These are phyloP conservation scores for Euthynnus affinis DNA, from an alignment of 2,797 vertebrate genomes.

Conservation along the genomic window DNA sequence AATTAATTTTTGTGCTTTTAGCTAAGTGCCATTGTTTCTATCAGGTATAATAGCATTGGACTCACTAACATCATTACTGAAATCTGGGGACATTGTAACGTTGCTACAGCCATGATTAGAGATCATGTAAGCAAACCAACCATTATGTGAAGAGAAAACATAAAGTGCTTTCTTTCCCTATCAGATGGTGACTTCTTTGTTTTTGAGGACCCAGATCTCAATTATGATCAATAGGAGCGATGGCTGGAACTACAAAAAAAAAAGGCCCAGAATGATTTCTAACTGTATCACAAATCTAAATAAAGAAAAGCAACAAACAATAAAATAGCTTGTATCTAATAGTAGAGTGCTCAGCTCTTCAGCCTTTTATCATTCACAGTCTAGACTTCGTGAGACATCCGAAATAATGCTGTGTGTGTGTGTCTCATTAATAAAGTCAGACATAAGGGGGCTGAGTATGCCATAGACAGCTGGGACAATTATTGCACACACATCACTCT, in stretches of 20 bases:
- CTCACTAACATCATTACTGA: not conserved
- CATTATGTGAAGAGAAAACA: not conserved
- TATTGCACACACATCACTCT: constrained; percentile 42
- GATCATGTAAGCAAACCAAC: not conserved
- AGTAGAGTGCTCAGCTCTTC: not conserved
- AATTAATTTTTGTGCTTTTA: not conserved
- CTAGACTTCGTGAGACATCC: not conserved
- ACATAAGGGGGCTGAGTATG: constrained; percentile 6
- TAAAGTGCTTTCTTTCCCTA: not conserved
- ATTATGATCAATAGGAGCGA: not conserved
- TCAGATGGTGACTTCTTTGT: not conserved
- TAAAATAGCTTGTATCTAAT: constrained; percentile 1
- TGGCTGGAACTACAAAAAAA: not conserved
- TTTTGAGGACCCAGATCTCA: too few relatives aligned
- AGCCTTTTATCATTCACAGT: constrained; percentile 23
- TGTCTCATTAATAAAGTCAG: constrained; percentile 37
- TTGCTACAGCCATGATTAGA: too few relatives aligned
- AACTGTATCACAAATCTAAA: not conserved
- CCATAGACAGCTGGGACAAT: constrained; percentile 36
- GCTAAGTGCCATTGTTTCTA: not conserved
- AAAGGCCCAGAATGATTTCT: not conserved
- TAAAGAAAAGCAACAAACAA: not conserved
- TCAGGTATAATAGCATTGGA: not conserved
- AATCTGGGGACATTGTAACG: not conserved
- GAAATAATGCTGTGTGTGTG: constrained; percentile 9